phyloP scores from a whole-genome alignment of 30 jellyfish, hydroid and myxozoan species.

The Hydractinia echinata region DNA sequence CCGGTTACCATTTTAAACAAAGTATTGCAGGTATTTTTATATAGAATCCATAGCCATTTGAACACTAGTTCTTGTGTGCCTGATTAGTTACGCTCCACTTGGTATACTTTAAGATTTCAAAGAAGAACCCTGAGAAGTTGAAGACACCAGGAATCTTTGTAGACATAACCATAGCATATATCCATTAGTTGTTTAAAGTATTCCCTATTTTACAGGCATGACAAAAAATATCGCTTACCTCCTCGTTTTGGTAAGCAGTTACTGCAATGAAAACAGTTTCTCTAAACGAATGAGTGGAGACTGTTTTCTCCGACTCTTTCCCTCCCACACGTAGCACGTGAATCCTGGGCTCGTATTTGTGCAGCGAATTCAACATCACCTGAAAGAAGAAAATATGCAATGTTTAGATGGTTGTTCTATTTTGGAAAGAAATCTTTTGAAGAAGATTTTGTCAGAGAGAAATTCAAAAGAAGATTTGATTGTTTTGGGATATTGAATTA shows the following conservation, averaged over 20 bases:
- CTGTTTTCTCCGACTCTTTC: slow-evolving; percentile 68
- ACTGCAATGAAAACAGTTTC: slow-evolving; percentile 95
- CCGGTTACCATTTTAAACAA: too few species aligned
- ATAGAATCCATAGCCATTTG: too few species aligned
- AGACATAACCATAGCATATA: too few species aligned
- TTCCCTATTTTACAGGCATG: too few species aligned
- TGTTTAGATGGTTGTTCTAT: background rate
- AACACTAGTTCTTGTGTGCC: too few species aligned
- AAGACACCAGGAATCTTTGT: too few species aligned
- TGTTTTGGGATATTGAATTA: too few species aligned
- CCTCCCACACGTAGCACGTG: slow-evolving; percentile 84
- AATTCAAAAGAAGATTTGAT: background rate
- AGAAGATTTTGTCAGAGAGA: background rate
- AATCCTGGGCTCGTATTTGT: slow-evolving; percentile 89
- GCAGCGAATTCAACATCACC: slow-evolving; percentile 93
- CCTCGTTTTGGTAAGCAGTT: slow-evolving; percentile 96
- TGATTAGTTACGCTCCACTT: too few species aligned
- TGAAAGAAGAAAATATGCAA: background rate
- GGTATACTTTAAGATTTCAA: too few species aligned
- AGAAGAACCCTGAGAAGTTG: too few species aligned
- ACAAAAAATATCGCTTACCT: slow-evolving; percentile 40
- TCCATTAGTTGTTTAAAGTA: too few species aligned
- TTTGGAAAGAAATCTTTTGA: background rate
- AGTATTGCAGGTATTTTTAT: too few species aligned
- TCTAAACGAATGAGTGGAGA: slow-evolving; percentile 75